Evolutionary conservation across 2,888 invertebrate species (phyloP), one percentile per base, ranked within the genome.

Genomic region (Netelia inedita): DNA sequence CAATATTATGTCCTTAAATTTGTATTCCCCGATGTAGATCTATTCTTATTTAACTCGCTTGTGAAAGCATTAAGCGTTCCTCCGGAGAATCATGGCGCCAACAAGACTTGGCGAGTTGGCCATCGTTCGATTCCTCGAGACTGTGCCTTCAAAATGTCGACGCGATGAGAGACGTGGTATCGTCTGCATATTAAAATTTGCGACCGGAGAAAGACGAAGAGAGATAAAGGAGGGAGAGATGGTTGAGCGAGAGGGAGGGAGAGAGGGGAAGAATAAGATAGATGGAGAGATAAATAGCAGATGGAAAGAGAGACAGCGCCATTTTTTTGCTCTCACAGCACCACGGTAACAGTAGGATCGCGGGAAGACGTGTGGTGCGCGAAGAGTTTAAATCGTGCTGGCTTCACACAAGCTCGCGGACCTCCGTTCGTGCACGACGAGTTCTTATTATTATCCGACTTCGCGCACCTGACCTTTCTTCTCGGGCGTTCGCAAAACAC

Each of bases 151-250:
- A 83, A 88, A 88, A 83, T 86, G 87, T 88, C 86, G 85, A 76
- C 87, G 85, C 75, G 87, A 72, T 81, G 78, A 55, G 87, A 87
- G 88, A 88, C 85, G 79, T 75, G 61, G 87, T 88, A 81, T 85
- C 82, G 89, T 89, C 88, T 88, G 89, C 89, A 88, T 88, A 88
- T 89, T 89, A 88, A 89, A 89, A 83, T 75, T 57, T 14, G 61
- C 72, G n/a, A 78, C 35, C 28, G 55, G 59, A 80, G 46, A 10
- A 66, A 73, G 23, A 46, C 50, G 41, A 23, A 8, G n/a, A 35
- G 65, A 65, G 65, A 5, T 16, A n/a, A 21, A 65, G 41, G n/a
- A 3, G 53, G 65, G 23, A 23, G 72, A 71, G 72, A 72, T 16
- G 11, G n/a, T n/a, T n/a, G 53, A 28, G 2, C 21, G 59, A 68